Percentiles rank a stretch among this genome's conserved stretches.
These are phyloP conservation scores for Dascyllus trimaculatus DNA, from an alignment of 2,113 vertebrate species.

Conservation along the genomic window DNA sequence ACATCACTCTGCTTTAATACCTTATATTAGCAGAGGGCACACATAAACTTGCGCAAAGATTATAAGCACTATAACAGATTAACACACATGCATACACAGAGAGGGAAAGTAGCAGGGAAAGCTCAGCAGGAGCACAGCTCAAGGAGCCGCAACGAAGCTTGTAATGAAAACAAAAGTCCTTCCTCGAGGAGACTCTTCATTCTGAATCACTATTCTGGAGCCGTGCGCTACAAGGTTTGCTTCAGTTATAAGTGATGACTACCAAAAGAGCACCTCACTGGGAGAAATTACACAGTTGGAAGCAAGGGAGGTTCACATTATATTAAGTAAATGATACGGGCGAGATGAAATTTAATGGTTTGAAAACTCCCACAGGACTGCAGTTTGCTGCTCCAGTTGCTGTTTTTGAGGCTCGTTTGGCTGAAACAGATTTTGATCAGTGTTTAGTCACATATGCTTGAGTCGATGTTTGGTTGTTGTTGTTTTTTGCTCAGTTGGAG, in stretches of 20 bases:
- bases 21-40: constrained; percentile 27
- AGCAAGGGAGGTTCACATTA: constrained; percentile 11
- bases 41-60: not conserved
- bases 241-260: not conserved
- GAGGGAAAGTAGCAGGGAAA: not conserved
- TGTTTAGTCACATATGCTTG: not conserved
- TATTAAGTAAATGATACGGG: not conserved
- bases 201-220: constrained; percentile 6
- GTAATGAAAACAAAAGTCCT: constrained; percentile 27
- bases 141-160: not conserved
- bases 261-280: not conserved
- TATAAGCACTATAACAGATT: not conserved
- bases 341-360: not conserved
- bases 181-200: not conserved
- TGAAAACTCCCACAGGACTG: not conserved
- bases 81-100: not conserved
- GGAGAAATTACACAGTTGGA: not conserved
- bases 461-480: too few relatives aligned
- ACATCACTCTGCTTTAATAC: constrained; percentile 34
- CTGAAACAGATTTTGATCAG: not conserved
- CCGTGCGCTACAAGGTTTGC: not conserved
- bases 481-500: not conserved
- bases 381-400: not conserved
- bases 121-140: constrained; percentile 11
- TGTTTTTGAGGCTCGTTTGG: not conserved